Conservation (phyloP, 2,888 invertebrate genomes). For the Pristionchus exspectatus region DNA sequence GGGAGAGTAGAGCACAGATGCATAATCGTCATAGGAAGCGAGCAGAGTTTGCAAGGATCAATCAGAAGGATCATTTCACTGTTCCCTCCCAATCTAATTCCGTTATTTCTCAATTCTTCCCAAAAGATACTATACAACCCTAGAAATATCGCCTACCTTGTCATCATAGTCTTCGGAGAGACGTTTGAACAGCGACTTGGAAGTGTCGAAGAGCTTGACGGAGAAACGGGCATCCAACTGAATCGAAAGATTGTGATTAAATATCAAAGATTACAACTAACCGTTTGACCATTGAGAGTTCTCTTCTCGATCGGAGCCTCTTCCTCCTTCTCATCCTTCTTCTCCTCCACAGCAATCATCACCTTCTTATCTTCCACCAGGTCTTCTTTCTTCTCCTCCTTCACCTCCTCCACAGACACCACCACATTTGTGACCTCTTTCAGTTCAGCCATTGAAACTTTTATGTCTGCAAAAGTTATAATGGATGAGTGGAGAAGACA, state of each 20-base stretch:
- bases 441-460: constrained; percentile 14
- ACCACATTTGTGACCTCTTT: background rate
- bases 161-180: constrained; percentile 51
- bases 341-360: background rate
- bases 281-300: background rate
- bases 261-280: background rate
- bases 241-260: background rate
- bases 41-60: background rate
- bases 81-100: background rate
- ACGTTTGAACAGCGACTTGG: constrained; percentile 53
- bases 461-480: background rate
- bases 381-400: background rate
- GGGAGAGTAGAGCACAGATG: background rate
- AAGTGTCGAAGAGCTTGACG: constrained; percentile 46
- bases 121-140: too few relatives aligned
- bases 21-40: background rate
- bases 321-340: background rate
- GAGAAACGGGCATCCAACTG: background rate
- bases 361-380: background rate
- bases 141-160: background rate
- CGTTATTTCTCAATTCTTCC: background rate
- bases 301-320: background rate
- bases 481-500: constrained; percentile 34
- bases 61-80: background rate
- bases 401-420: background rate